Evolutionary conservation across 2,888 invertebrate genomes (phyloP).

Genomic region (Cephus runcator): DNA sequence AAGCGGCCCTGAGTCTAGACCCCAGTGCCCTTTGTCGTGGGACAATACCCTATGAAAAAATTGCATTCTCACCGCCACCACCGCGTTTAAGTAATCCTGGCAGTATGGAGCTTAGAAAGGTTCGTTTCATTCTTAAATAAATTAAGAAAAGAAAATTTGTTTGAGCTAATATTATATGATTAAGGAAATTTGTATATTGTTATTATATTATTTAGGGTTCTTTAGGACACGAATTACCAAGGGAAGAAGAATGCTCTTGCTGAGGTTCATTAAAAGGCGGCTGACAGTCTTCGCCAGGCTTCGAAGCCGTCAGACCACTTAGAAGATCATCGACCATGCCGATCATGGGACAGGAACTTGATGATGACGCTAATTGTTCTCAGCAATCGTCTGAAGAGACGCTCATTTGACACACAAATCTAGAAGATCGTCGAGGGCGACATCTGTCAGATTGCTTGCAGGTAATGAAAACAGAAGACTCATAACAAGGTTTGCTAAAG

Average conservation of each 20-base stretch:
- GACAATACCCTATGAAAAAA: conserved; percentile 59
- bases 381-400: conserved; percentile 51
- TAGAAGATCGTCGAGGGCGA: neutral
- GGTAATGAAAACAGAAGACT: neutral
- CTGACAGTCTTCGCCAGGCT: conserved; percentile 36
- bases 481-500: too few species aligned
- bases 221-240: conserved; percentile 47
- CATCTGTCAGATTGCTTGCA: neutral
- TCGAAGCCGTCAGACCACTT: conserved; percentile 20
- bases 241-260: conserved; percentile 60
- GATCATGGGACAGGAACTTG: conserved; percentile 32
- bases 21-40: conserved; percentile 58
- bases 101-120: conserved; percentile 52
- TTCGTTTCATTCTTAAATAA: conserved; percentile 17
- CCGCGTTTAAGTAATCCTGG: conserved; percentile 51
- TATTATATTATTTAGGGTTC: conserved; percentile 41
- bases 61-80: conserved; percentile 54
- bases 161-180: neutral
- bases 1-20: conserved; percentile 64
- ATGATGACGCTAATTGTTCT: conserved; percentile 30
- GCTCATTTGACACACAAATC: conserved; percentile 39
- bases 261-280: conserved; percentile 55
- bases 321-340: conserved; percentile 49
- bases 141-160: too few species aligned
- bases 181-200: neutral